Conservation (phyloP, 2,113 vertebrate genomes). For the Hypomesus transpacificus region DNA sequence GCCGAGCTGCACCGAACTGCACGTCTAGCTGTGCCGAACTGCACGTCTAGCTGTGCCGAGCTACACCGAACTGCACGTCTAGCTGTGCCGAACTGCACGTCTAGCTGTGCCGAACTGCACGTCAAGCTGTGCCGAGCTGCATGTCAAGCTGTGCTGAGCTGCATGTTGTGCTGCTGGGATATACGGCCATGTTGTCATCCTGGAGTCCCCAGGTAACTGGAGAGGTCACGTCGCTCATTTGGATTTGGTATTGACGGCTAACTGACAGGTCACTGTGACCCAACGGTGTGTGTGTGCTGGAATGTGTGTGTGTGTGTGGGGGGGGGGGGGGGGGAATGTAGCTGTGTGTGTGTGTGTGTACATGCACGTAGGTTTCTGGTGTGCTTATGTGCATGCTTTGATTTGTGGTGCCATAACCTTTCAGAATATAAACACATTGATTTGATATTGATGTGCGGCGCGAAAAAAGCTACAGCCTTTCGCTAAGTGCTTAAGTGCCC, state of each 20-base stretch:
- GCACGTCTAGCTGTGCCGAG: no score
- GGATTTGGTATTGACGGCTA: conserved; percentile 7
- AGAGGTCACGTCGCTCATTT: not conserved
- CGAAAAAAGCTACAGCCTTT: not conserved
- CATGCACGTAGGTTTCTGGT: not conserved
- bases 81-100: no score
- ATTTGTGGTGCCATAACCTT: conserved; percentile 10
- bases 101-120: no score
- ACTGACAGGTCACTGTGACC: not conserved
- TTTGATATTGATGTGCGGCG: conserved; percentile 31
- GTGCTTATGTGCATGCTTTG: conserved; percentile 1
- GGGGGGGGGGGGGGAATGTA: not conserved
- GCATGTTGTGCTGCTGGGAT: no score
- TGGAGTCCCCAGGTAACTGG: no score
- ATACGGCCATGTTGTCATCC: no score
- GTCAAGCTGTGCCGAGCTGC: no score
- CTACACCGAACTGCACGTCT: no score
- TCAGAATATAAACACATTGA: conserved; percentile 33
- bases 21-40: no score
- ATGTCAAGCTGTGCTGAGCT: no score
- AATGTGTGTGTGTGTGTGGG: conserved; percentile 1
- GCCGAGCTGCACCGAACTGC: no score
- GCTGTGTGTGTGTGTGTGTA: not conserved
- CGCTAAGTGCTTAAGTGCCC: conserved; percentile 5
- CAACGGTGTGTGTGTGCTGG: not conserved